A percentile compares a stretch with the other conserved stretches of the same genome.
phyloP scores from a whole-genome alignment of 2,797 vertebrate genomes.

The Limosa lapponica region DNA sequence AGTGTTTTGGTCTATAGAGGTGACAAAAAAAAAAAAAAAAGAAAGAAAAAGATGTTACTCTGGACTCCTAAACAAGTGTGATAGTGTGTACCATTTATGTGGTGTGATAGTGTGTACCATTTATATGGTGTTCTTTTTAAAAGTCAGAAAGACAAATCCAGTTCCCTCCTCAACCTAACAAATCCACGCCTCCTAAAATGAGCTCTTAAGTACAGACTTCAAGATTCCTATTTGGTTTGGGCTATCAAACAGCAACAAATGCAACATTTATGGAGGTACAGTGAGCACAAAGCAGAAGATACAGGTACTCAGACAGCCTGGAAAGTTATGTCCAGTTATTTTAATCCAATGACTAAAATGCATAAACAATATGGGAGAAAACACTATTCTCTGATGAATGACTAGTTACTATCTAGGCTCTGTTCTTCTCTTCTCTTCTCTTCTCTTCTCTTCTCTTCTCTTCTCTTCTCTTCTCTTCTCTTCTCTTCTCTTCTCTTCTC shows the following conservation, averaged over 20 bases:
- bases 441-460: too few relatives aligned
- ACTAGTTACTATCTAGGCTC: neutral
- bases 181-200: neutral
- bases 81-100: neutral
- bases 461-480: too few relatives aligned
- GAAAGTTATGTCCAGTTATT: neutral
- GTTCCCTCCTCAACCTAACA: neutral
- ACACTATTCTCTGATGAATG: neutral
- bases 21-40: neutral
- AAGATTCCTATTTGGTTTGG: neutral
- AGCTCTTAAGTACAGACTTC: neutral
- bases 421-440: neutral
- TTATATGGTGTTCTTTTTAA: neutral
- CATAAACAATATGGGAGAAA: neutral
- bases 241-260: neutral
- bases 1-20: neutral
- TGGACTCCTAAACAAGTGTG: neutral
- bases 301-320: neutral
- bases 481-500: too few relatives aligned
- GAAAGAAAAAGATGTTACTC: neutral
- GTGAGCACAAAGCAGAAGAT: neutral
- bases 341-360: neutral
- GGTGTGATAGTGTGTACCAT: neutral
- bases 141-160: neutral
- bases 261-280: accelerated